Percentiles rank a stretch among this genome's conserved stretches.
Evolutionary conservation across 2,113 vertebrate species (phyloP).

Genomic region (Aplodontia rufa): DNA sequence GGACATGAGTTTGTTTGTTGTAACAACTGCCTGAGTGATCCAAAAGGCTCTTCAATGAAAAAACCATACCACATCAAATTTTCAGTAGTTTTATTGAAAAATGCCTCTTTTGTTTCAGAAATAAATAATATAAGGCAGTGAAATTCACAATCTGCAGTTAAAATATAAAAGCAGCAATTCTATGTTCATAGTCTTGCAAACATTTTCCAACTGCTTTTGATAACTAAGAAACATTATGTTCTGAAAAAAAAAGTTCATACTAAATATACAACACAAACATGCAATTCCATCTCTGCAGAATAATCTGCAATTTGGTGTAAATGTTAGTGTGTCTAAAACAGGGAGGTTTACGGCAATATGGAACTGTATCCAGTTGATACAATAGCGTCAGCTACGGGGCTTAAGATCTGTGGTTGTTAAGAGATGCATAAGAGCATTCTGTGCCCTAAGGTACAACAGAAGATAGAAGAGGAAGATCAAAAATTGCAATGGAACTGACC

Average conservation of each 20-base stretch:
- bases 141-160: constrained; percentile 99
- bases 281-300: constrained; percentile 94
- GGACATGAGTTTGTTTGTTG: constrained; percentile 75
- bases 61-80: constrained; percentile 80
- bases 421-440: constrained; percentile 83
- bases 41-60: constrained; percentile 71
- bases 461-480: constrained; percentile 80
- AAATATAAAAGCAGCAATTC: constrained; percentile 96
- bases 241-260: constrained; percentile 90
- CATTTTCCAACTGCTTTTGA: constrained; percentile 94
- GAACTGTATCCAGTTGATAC: constrained; percentile 86
- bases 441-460: constrained; percentile 80
- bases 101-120: constrained; percentile 99
- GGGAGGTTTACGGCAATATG: constrained; percentile 88
- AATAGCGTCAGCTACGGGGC: constrained; percentile 81
- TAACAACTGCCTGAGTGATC: constrained; percentile 52
- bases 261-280: constrained; percentile 99
- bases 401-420: constrained; percentile 85
- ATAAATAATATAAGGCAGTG: constrained; percentile 99
- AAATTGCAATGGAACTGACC: constrained; percentile 67
- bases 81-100: constrained; percentile 99
- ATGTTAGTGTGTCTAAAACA: constrained; percentile 91
- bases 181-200: constrained; percentile 95
- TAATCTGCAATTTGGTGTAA: constrained; percentile 92
- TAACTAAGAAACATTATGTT: constrained; percentile 94